Evolutionary conservation across 2,113 vertebrate genomes (phyloP).

Genomic region (Mus spicilegus): DNA sequence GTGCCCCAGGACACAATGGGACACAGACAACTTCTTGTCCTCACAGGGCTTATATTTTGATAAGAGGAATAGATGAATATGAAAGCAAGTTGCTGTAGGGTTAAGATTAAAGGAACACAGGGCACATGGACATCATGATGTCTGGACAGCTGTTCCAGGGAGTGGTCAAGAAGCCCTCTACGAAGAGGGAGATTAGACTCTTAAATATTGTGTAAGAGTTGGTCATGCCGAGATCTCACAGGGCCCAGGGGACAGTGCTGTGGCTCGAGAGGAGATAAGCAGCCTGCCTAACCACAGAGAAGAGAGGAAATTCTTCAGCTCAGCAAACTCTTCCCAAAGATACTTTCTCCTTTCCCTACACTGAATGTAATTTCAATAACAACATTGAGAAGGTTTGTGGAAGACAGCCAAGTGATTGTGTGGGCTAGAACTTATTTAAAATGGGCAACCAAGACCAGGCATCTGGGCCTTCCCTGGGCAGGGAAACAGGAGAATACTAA

Average conservation of each 20-base stretch:
- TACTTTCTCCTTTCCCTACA: not conserved
- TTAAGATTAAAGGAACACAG: not conserved
- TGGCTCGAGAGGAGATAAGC: not conserved
- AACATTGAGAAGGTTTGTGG: not conserved
- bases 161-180: not conserved
- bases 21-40: not conserved
- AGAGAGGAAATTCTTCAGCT: not conserved
- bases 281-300: not conserved
- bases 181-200: not conserved
- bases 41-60: not conserved
- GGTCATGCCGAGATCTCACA: not conserved
- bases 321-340: not conserved
- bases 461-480: not conserved
- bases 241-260: fast-evolving
- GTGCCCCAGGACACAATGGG: not conserved
- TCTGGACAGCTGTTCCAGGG: not conserved
- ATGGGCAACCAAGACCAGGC: not conserved
- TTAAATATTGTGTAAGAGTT: not conserved
- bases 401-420: slow-evolving; percentile 11
- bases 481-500: not conserved
- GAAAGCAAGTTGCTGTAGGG: not conserved
- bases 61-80: not conserved
- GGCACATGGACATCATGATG: fast-evolving
- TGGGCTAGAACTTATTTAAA: not conserved
- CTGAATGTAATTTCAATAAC: not conserved